Evolutionary conservation across 2,888 invertebrate species (phyloP).

Genomic region (Ophion obscuratus): DNA sequence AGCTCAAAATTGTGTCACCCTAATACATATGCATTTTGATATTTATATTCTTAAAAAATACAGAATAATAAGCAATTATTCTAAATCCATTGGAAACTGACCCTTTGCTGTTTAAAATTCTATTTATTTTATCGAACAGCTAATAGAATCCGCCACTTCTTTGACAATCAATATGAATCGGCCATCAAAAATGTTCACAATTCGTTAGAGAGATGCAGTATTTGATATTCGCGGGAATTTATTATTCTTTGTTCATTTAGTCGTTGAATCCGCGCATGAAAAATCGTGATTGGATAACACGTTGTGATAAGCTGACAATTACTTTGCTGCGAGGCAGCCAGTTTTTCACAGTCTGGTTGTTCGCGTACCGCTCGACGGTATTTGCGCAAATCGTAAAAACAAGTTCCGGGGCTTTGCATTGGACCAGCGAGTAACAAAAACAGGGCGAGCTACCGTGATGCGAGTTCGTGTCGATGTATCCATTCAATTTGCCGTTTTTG

Average conservation of each 20-base stretch:
- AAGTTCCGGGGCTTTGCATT: background rate
- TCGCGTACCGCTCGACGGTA: constrained; percentile 45
- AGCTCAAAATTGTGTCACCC: too few relatives aligned
- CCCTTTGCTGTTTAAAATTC: background rate
- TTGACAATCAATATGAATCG: background rate
- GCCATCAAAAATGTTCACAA: background rate
- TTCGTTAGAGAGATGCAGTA: background rate
- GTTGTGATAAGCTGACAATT: constrained; percentile 12
- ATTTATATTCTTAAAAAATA: background rate
- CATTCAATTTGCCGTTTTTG: constrained; percentile 4
- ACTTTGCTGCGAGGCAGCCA: constrained; percentile 43
- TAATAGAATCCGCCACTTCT: background rate
- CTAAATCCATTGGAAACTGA: background rate
- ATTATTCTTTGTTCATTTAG: background rate
- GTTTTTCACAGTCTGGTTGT: constrained; percentile 45
- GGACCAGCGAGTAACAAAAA: constrained; percentile 29
- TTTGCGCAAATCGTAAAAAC: constrained; percentile 35
- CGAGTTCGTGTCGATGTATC: background rate
- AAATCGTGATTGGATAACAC: constrained; percentile 12
- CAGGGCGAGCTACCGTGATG: background rate
- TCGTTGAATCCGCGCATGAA: constrained; percentile 14
- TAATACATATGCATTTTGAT: too few relatives aligned
- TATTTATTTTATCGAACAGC: background rate
- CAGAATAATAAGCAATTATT: background rate
- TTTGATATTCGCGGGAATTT: constrained; percentile 1